A percentile compares a stretch with the other conserved stretches of the same genome.
Conservation (phyloP, 2,113 vertebrate genomes). For the Vidua macroura region DNA sequence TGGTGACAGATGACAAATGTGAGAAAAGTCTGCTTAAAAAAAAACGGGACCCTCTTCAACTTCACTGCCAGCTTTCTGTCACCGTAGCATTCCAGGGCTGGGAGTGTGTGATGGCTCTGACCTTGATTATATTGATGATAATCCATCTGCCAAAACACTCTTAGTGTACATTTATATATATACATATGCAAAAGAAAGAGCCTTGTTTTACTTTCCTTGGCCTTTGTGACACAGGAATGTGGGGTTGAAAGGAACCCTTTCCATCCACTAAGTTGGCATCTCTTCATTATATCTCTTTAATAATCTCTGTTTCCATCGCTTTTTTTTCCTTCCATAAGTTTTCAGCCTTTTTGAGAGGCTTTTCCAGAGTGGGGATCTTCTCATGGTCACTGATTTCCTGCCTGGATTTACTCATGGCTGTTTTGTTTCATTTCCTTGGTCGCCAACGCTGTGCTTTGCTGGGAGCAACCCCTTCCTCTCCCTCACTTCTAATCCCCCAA, state of each 20-base stretch:
- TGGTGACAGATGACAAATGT: not conserved
- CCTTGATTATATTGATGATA: not conserved
- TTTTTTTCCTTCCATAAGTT: not conserved
- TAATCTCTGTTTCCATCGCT: not conserved
- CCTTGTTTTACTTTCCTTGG: not conserved
- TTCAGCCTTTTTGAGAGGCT: not conserved
- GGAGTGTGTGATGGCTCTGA: not conserved
- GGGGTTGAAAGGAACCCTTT: not conserved
- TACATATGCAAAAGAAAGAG: not conserved
- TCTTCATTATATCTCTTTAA: not conserved
- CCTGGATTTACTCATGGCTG: not conserved
- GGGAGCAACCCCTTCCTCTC: not conserved
- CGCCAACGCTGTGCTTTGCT: not conserved
- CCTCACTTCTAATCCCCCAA: not conserved
- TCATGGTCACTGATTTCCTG: not conserved
- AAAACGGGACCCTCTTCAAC: not conserved
- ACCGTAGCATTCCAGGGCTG: not conserved
- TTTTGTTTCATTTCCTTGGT: not conserved
- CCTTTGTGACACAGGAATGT: not conserved
- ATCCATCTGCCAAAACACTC: not conserved
- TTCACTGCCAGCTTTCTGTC: not conserved
- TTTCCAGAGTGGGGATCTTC: not conserved
- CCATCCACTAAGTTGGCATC: no score
- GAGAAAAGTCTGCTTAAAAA: not conserved
- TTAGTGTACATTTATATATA: fast-evolving